Evolutionary conservation across 2,113 vertebrate species (phyloP).

Genomic region (Nothobranchius kuhntae): DNA sequence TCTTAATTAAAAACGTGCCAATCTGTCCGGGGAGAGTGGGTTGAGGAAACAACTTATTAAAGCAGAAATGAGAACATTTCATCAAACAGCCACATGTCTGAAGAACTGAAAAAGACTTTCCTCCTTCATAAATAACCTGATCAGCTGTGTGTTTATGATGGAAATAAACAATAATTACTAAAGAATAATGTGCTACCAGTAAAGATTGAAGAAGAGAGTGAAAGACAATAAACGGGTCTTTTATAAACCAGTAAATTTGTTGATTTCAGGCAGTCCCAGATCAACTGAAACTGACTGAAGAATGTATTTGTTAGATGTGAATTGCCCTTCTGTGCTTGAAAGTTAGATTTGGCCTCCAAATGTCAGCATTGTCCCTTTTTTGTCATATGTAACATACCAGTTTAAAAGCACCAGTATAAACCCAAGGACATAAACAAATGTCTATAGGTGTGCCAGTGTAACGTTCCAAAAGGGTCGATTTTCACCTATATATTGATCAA

Average conservation of each 20-base stretch:
- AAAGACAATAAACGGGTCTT: no score
- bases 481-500: no score
- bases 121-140: neutral
- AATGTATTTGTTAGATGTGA: no score
- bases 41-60: neutral
- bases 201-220: no score
- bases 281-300: no score
- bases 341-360: no score
- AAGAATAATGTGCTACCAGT: no score
- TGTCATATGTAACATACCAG: neutral
- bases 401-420: neutral
- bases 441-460: neutral
- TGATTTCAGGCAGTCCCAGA: no score
- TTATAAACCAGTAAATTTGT: no score
- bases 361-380: no score
- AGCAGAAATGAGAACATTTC: neutral
- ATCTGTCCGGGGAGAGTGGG: neutral
- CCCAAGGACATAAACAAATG: neutral
- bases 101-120: neutral
- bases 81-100: neutral
- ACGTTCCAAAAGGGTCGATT: no score
- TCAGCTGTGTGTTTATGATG: neutral
- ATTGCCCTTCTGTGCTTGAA: no score
- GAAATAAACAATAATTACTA: neutral
- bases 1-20: slow-evolving; percentile 1